Evolutionary conservation across 1,140 invertebrate genomes (phyloP).

Genomic region (Akabosia matsudoensis): DNA sequence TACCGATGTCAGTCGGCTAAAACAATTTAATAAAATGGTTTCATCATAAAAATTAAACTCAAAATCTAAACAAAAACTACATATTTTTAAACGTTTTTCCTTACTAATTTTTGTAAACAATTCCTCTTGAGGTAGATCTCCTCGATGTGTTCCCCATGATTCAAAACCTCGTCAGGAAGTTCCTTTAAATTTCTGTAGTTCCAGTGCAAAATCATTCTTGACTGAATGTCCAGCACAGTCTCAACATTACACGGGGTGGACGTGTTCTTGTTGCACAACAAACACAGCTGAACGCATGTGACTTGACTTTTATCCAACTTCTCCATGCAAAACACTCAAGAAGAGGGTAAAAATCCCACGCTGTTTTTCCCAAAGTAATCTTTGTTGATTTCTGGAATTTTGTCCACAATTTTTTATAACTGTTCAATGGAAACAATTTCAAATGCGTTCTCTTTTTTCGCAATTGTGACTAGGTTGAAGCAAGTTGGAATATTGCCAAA

Average conservation of each 20-base stretch:
- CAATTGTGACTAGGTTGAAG: too few relatives aligned
- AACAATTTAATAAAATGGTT: conserved; percentile 21
- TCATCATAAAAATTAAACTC: not conserved
- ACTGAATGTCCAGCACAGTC: conserved; percentile 36
- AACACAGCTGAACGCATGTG: not conserved
- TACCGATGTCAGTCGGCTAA: conserved; percentile 41
- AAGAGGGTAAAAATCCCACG: too few relatives aligned
- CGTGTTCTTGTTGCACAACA: not conserved
- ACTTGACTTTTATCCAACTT: too few relatives aligned
- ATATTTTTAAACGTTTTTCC: not conserved
- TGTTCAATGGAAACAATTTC: too few relatives aligned
- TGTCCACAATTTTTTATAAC: too few relatives aligned
- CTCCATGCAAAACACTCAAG: too few relatives aligned
- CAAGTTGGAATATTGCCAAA: too few relatives aligned
- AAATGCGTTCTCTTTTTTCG: too few relatives aligned
- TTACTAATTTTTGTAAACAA: conserved; percentile 42
- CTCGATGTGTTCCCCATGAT: conserved; percentile 43
- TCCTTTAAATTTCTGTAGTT: conserved; percentile 46
- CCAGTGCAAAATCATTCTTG: conserved; percentile 46
- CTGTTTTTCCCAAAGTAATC: too few relatives aligned
- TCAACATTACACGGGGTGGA: not conserved
- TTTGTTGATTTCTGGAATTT: too few relatives aligned
- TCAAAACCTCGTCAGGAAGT: conserved; percentile 42
- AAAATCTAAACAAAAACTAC: not conserved
- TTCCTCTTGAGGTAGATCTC: conserved; percentile 48